Evolutionary conservation across 2,888 invertebrate genomes (phyloP).

Genomic region (Tiphia femorata): DNA sequence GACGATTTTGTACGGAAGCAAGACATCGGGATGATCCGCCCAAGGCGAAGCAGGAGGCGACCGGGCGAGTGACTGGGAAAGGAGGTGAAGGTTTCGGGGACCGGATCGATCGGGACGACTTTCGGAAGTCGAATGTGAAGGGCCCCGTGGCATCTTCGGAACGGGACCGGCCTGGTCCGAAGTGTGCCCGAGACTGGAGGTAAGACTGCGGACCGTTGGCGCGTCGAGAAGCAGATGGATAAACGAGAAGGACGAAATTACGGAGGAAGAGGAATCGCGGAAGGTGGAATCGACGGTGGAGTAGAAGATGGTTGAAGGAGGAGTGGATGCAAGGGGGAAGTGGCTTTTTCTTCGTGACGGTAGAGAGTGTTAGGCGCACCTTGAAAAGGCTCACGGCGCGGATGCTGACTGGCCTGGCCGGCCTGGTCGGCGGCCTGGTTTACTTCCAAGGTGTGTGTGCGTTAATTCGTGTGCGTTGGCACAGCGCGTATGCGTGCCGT

Average conservation of each 20-base stretch:
- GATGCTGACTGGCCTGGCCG: slow-evolving; percentile 63
- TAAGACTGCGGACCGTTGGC: not conserved
- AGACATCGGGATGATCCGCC: slow-evolving; percentile 1
- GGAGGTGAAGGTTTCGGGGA: slow-evolving; percentile 27
- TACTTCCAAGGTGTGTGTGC: slow-evolving; percentile 28
- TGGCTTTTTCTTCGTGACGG: slow-evolving; percentile 54
- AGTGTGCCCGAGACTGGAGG: too few relatives aligned
- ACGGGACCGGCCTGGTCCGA: slow-evolving; percentile 32
- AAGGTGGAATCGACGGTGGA: slow-evolving; percentile 5
- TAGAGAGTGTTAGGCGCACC: slow-evolving; percentile 64
- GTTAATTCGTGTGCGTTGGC: not conserved
- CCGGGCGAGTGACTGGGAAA: slow-evolving; percentile 4
- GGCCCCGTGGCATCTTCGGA: slow-evolving; percentile 19
- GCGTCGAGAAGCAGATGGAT: slow-evolving; percentile 27
- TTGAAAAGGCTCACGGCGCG: slow-evolving; percentile 52
- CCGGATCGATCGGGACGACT: slow-evolving; percentile 15
- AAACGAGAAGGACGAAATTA: not conserved
- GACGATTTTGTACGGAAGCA: too few relatives aligned
- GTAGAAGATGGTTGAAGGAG: not conserved
- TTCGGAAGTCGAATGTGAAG: slow-evolving; percentile 27
- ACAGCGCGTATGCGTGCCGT: slow-evolving; percentile 11
- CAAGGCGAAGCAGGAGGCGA: slow-evolving; percentile 20
- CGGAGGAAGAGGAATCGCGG: slow-evolving; percentile 1
- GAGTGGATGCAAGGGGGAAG: slow-evolving; percentile 1
- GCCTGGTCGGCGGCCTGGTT: slow-evolving; percentile 58